A percentile compares a stretch with the other conserved stretches of the same genome.
These are phyloP conservation scores for Watsonalla binaria DNA, from an alignment of 2,888 invertebrate species.

Conservation along the genomic window DNA sequence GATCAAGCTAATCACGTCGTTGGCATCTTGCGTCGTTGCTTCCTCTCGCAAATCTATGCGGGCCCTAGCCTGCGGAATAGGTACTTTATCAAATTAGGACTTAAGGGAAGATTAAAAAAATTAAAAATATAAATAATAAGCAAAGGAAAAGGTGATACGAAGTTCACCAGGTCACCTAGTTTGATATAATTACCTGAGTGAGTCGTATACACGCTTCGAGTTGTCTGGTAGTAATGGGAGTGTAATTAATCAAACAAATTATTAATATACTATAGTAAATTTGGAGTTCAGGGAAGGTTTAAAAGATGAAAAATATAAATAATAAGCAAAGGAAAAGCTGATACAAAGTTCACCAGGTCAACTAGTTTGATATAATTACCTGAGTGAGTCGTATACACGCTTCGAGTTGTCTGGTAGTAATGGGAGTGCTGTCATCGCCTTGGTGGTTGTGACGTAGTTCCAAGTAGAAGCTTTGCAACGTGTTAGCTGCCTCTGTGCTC, in stretches of 20 bases:
- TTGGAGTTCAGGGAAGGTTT: neutral
- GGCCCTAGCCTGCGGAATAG: slow-evolving; percentile 85
- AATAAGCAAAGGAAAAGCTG: neutral
- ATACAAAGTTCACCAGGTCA: neutral
- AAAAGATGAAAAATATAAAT: neutral
- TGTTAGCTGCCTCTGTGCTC: slow-evolving; percentile 82
- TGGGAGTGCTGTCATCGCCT: slow-evolving; percentile 82
- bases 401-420: slow-evolving; percentile 93
- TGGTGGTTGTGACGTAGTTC: slow-evolving; percentile 84
- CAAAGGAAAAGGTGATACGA: neutral
- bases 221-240: slow-evolving; percentile 91
- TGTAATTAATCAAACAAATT: too few species aligned
- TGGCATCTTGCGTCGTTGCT: slow-evolving; percentile 88
- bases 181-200: slow-evolving; percentile 82
- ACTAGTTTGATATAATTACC: slow-evolving; percentile 47
- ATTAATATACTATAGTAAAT: neutral
- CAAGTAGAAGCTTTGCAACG: slow-evolving; percentile 89
- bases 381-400: slow-evolving; percentile 91
- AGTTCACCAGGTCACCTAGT: too few species aligned
- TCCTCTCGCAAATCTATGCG: slow-evolving; percentile 90
- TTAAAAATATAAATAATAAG: neutral
- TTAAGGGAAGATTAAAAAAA: too few species aligned
- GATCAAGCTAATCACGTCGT: slow-evolving; percentile 91
- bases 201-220: slow-evolving; percentile 92
- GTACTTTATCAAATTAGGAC: neutral